Evolutionary conservation across 2,888 invertebrate genomes (phyloP), one percentile per base, ranked within the genome.

Genomic region (Dasypogon diadema): DNA sequence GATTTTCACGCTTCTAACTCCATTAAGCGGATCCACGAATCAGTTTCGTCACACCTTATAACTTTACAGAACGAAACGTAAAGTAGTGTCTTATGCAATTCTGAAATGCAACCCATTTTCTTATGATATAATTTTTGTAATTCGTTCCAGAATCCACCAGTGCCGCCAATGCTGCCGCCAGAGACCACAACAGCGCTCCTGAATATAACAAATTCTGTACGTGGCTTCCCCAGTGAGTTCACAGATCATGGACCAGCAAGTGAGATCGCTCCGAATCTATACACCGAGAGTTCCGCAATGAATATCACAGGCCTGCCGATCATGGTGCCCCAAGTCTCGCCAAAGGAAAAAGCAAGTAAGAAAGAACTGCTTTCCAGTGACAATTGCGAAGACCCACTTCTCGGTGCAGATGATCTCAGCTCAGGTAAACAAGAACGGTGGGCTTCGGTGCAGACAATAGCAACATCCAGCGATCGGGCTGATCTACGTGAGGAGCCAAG

Each of bases 401-500:
- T 54, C n/a, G 65, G 14, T 55, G 18, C 42, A 22, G 60, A 54
- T 30, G 70, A 51, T 51, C n/a, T 14, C 18, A 22, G 42, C 30
- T 30, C 26, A 18, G 3, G 48, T 14, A 34, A 30, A 14, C 75
- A 73, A 14, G 21, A 46, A 37, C 68, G 30, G 21, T 74, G 60
- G 30, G 56, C 37, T 54, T 48, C 46, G 26, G 55, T 26, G 42
- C 56, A 65, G 24, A 30, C 60, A 51, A 63, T 30, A 60, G 34
- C 51, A 51, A 60, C 18, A 58, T 26, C 16, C 2, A 74, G 34
- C n/a, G 34, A 21, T 63, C 10, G 48, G n/a, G 6, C 16, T 12
- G 77, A 76, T 78, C 75, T 77, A 77, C 75, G 76, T 70, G 75
- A 70, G 68, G 76, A 75, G 76, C 73, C 73, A 75, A 77, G 77